Percentiles rank a stretch among this genome's conserved stretches.
phyloP scores from a whole-genome alignment of 2,797 vertebrate species.

The Limnodromus scolopaceus region DNA sequence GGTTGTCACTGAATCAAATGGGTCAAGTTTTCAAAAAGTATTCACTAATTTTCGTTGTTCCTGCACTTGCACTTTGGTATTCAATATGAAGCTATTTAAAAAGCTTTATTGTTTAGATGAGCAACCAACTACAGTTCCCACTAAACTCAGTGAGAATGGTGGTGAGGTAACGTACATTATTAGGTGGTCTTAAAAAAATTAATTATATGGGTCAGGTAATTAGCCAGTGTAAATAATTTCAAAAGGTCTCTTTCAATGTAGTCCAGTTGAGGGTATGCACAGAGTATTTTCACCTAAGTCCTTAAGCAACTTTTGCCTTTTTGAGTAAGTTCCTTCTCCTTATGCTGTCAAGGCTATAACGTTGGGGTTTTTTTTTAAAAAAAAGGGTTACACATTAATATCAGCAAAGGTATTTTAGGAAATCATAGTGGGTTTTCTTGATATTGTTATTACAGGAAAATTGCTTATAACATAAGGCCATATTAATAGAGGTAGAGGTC shows the following conservation, averaged over 20 bases:
- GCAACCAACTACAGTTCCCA: neutral
- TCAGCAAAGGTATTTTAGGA: neutral
- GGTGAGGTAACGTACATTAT: neutral
- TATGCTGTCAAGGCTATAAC: neutral
- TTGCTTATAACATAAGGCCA: neutral
- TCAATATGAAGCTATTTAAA: neutral
- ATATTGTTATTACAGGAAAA: conserved; percentile 14
- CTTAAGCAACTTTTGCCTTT: neutral
- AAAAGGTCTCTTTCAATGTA: neutral
- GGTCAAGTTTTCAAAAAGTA: neutral
- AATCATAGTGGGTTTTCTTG: neutral
- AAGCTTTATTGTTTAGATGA: neutral
- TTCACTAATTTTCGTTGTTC: neutral
- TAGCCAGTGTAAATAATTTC: neutral
- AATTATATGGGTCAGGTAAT: neutral
- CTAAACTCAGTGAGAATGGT: neutral
- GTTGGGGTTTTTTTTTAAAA: neutral
- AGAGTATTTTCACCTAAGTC: neutral
- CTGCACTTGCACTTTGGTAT: neutral
- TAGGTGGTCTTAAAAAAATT: neutral
- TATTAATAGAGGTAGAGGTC: neutral
- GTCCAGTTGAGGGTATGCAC: neutral
- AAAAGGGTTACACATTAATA: neutral
- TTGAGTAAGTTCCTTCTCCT: neutral
- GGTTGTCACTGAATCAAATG: neutral